phyloP scores from a whole-genome alignment of 2,888 invertebrate genomes.

The Hoplodrina ambigua region DNA sequence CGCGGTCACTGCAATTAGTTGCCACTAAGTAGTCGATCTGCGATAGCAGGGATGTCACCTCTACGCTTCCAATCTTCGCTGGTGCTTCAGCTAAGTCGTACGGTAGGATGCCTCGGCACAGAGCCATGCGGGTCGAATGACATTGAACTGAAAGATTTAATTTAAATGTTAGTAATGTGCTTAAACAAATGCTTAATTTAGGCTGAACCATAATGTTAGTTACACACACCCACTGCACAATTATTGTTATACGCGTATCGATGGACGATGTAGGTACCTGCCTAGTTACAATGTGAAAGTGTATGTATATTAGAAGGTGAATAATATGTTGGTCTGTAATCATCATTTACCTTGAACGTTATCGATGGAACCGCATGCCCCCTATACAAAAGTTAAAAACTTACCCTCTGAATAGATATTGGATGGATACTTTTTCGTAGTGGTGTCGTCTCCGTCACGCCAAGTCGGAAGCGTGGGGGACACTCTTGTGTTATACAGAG shows the following conservation, averaged over 20 bases:
- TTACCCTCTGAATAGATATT: slow-evolving; percentile 85
- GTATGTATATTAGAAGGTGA: slow-evolving; percentile 11
- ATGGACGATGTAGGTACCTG: background rate
- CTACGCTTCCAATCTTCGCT: slow-evolving; percentile 78
- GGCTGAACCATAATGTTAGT: slow-evolving; percentile 29
- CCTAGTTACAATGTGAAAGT: slow-evolving; percentile 12
- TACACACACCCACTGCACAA: slow-evolving; percentile 32
- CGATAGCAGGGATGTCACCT: slow-evolving; percentile 83
- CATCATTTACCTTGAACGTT: slow-evolving; percentile 34
- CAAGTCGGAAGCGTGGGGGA: slow-evolving; percentile 92
- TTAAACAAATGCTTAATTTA: background rate
- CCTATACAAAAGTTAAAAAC: slow-evolving; percentile 60
- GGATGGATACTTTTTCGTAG: slow-evolving; percentile 85
- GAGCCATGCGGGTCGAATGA: slow-evolving; percentile 86
- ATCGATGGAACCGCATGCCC: slow-evolving; percentile 67
- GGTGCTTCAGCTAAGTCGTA: slow-evolving; percentile 91
- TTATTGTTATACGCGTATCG: slow-evolving; percentile 2
- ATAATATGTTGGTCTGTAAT: slow-evolving; percentile 18
- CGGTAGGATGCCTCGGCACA: slow-evolving; percentile 92
- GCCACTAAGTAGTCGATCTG: slow-evolving; percentile 91
- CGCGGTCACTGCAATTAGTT: slow-evolving; percentile 92
- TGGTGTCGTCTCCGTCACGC: slow-evolving; percentile 81
- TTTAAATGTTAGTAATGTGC: slow-evolving; percentile 10
- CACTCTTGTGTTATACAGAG: slow-evolving; percentile 88
- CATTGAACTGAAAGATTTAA: slow-evolving; percentile 83